Evolutionary conservation across 2,888 invertebrate species (phyloP).

Genomic region (Hipparchia sbordonii): DNA sequence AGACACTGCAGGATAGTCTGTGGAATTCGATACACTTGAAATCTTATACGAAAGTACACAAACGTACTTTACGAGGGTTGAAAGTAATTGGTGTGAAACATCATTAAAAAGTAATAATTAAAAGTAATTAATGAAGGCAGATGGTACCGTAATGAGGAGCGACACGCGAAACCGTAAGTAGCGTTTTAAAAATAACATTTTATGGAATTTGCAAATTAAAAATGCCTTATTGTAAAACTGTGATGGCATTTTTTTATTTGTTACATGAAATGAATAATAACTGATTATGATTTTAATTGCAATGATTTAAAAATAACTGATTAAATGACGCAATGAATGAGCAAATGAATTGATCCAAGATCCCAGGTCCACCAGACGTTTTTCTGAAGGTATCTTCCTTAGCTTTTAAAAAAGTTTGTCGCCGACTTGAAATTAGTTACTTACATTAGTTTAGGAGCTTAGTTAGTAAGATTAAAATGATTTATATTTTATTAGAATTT

Average conservation of each 20-base stretch:
- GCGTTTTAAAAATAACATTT: conserved; percentile 22
- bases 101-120: conserved; percentile 15
- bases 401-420: no score
- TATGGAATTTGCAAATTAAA: conserved; percentile 6
- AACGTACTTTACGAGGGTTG: background rate
- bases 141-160: conserved; percentile 43
- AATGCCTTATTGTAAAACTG: background rate
- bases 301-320: no score
- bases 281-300: no score
- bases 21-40: conserved; percentile 6
- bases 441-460: no score
- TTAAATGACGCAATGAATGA: no score
- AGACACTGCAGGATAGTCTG: background rate
- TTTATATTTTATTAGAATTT: no score
- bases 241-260: background rate
- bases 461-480: no score
- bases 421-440: no score
- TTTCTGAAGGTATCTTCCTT: no score
- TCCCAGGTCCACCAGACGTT: no score
- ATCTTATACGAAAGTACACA: conserved; percentile 1
- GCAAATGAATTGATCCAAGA: no score
- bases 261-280: background rate
- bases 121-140: conserved; percentile 40
- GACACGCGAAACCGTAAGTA: conserved; percentile 47
- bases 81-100: conserved; percentile 26